Percentiles rank a stretch among this genome's conserved stretches.
Conservation (phyloP, 2,888 invertebrate species). For the Thera britannica region DNA sequence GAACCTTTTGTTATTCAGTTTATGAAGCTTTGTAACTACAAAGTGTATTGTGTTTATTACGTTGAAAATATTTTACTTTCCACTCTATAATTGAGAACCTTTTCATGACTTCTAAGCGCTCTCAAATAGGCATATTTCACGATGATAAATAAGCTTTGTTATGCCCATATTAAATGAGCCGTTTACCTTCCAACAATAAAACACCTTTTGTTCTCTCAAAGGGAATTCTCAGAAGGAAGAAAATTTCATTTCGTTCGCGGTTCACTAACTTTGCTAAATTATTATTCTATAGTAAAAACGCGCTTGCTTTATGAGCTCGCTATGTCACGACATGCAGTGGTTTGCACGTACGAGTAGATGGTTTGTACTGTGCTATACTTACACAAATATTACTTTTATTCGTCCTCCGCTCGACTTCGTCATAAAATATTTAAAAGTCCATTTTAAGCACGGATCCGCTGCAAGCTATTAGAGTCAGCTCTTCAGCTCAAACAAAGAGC, state of each 20-base stretch:
- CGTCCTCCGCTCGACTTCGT: conserved; percentile 60
- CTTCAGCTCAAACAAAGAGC: conserved; percentile 83
- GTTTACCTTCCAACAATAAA: conserved; percentile 31
- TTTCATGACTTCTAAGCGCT: conserved; percentile 25
- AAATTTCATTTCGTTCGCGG: conserved; percentile 36
- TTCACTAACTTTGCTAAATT: conserved; percentile 29
- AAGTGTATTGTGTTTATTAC: conserved; percentile 10
- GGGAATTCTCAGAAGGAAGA: conserved; percentile 25
- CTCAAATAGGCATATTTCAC: conserved; percentile 23
- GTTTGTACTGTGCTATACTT: conserved; percentile 29
- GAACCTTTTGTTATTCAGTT: background rate
- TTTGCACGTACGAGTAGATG: conserved; percentile 32
- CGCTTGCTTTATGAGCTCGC: conserved; percentile 31
- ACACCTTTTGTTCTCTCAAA: conserved; percentile 33
- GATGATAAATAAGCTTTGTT: conserved; percentile 25
- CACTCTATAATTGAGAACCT: conserved; percentile 14
- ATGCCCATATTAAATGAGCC: conserved; percentile 22
- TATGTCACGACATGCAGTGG: conserved; percentile 38
- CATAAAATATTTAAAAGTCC: conserved; percentile 81
- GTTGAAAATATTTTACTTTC: conserved; percentile 5
- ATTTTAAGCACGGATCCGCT: conserved; percentile 80
- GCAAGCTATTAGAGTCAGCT: conserved; percentile 83
- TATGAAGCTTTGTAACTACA: conserved; percentile 3
- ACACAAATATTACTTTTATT: conserved; percentile 56
- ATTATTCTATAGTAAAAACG: conserved; percentile 31